These are phyloP conservation scores for Seira sanloemensis DNA, from an alignment of 2,888 invertebrate species.

Conservation along the genomic window DNA sequence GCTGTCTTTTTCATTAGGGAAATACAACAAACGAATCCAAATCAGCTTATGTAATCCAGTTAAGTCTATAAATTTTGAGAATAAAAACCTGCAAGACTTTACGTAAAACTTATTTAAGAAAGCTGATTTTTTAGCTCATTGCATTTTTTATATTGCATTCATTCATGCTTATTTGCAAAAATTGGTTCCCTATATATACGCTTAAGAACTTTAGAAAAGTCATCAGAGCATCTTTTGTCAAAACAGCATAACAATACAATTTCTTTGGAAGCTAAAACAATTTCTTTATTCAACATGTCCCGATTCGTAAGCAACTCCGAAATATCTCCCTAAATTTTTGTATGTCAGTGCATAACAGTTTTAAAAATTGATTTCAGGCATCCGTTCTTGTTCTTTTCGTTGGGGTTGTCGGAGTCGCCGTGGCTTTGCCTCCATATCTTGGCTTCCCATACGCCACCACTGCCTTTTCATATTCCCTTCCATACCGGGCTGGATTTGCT, in stretches of 20 bases:
- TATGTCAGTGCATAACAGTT: not conserved
- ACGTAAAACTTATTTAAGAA: not conserved
- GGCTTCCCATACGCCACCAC: constrained; percentile 26
- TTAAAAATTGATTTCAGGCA: not conserved
- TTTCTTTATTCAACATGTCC: constrained; percentile 26
- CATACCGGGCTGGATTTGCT: constrained; percentile 21
- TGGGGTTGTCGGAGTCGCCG: not conserved
- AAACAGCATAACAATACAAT: not conserved
- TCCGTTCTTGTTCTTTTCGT: constrained; percentile 2
- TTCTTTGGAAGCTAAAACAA: not conserved
- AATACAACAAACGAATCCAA: no score
- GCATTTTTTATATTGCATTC: not conserved
- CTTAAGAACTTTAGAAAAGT: not conserved
- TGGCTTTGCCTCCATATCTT: constrained; percentile 19
- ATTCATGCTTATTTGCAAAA: not conserved
- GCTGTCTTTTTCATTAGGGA: no score
- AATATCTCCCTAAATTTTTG: not conserved
- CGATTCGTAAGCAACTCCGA: constrained; percentile 21
- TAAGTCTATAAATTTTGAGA: not conserved
- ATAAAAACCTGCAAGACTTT: not conserved
- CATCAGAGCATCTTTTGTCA: not conserved
- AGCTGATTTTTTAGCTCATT: not conserved
- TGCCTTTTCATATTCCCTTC: constrained; percentile 30
- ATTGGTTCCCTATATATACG: not conserved
- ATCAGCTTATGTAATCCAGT: no score